phyloP scores from a whole-genome alignment of 1,140 invertebrate species.

The Bombus confusus region DNA sequence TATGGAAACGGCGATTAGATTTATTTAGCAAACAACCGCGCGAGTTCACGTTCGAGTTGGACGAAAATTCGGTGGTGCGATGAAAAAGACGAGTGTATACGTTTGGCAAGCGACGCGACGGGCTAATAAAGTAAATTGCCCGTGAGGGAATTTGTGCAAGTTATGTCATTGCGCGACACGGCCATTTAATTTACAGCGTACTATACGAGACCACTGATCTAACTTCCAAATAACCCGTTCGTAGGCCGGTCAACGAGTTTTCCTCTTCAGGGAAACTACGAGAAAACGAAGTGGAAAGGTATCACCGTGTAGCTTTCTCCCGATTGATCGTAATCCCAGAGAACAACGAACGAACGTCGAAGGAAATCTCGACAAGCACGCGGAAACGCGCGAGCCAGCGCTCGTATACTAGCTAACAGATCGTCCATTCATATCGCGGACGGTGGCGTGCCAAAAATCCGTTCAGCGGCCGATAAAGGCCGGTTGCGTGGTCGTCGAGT shows the following conservation, averaged over 20 bases:
- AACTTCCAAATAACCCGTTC: not conserved
- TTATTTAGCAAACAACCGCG: not conserved
- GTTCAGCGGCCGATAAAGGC: constrained; percentile 27
- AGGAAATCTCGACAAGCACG: constrained; percentile 5
- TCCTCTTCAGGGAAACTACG: too few species aligned
- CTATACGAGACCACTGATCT: not conserved
- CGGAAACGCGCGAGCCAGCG: constrained; percentile 11
- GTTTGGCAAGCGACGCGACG: constrained; percentile 5
- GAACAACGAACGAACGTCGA: too few species aligned
- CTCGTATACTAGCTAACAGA: constrained; percentile 14
- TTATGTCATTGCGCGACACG: not conserved
- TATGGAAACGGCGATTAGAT: too few species aligned
- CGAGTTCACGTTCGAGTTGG: not conserved
- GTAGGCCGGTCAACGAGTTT: not conserved
- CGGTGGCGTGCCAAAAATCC: constrained; percentile 37
- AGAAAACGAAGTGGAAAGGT: not conserved
- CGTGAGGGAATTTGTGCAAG: not conserved
- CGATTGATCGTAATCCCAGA: not conserved
- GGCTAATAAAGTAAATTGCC: constrained; percentile 29
- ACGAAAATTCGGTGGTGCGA: not conserved
- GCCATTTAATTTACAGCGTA: not conserved
- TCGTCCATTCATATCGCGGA: constrained; percentile 32
- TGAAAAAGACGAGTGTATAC: not conserved
- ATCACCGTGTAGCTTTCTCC: not conserved
- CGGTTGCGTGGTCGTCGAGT: not conserved